These are phyloP conservation scores for Gobio occitaniae DNA, from an alignment of 2,797 vertebrate genomes.

Conservation along the genomic window DNA sequence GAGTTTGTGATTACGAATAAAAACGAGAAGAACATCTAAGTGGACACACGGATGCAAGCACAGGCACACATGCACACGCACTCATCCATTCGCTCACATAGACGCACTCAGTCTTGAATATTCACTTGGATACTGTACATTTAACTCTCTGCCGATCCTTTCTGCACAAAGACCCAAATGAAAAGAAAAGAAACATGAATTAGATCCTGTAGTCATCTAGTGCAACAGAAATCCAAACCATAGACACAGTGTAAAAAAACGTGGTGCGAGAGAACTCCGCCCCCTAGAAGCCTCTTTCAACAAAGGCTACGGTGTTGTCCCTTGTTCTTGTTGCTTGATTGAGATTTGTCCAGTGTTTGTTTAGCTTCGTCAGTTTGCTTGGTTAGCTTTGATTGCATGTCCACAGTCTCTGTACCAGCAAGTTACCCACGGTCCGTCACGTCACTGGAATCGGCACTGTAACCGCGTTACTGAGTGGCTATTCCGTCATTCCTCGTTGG, in stretches of 20 bases:
- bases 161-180: constrained; percentile 72
- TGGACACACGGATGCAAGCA: constrained; percentile 56
- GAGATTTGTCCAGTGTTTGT: constrained; percentile 73
- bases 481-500: constrained; percentile 88
- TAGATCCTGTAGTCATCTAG: constrained; percentile 91
- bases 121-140: constrained; percentile 51
- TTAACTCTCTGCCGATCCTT: constrained; percentile 65
- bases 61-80: constrained; percentile 44
- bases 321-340: constrained; percentile 78
- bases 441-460: constrained; percentile 35
- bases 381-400: constrained; percentile 79
- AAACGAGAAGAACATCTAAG: constrained; percentile 59
- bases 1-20: constrained; percentile 51
- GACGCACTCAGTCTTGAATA: constrained; percentile 43
- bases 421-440: constrained; percentile 53
- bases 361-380: constrained; percentile 71
- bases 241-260: constrained; percentile 99
- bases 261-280: constrained; percentile 95
- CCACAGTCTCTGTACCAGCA: constrained; percentile 67
- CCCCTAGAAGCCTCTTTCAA: constrained; percentile 88
- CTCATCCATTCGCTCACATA: constrained; percentile 35
- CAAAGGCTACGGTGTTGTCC: constrained; percentile 88
- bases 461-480: constrained; percentile 56
- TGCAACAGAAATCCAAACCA: constrained; percentile 94
- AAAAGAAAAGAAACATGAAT: constrained; percentile 71